These are phyloP conservation scores for Stigmatopora argus DNA, from an alignment of 2,113 vertebrate genomes.

Conservation along the genomic window DNA sequence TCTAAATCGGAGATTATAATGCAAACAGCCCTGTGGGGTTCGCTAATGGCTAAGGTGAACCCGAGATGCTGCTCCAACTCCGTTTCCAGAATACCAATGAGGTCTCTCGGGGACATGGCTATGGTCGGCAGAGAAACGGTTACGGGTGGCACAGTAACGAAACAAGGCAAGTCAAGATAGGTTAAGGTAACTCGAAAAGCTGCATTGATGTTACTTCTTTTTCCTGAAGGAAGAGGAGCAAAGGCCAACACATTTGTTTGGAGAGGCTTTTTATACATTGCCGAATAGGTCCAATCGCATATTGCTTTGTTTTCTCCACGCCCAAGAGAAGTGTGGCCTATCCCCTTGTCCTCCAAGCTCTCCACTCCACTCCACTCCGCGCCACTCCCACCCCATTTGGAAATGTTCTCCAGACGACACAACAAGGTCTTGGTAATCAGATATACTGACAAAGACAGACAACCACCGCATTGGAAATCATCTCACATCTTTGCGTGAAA, in stretches of 20 bases:
- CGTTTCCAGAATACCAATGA: slow-evolving; percentile 67
- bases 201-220: slow-evolving; percentile 39
- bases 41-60: slow-evolving; percentile 71
- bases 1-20: slow-evolving; percentile 70
- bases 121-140: slow-evolving; percentile 47
- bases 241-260: slow-evolving; percentile 39
- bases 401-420: slow-evolving; percentile 42
- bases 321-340: slow-evolving; percentile 32
- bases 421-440: slow-evolving; percentile 51
- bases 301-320: slow-evolving; percentile 50
- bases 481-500: slow-evolving; percentile 56
- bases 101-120: slow-evolving; percentile 58
- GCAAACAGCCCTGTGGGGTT: slow-evolving; percentile 63
- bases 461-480: slow-evolving; percentile 51
- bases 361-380: slow-evolving; percentile 16
- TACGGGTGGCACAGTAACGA: slow-evolving; percentile 50
- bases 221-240: slow-evolving; percentile 43
- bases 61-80: slow-evolving; percentile 53
- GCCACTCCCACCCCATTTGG: slow-evolving; percentile 31
- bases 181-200: slow-evolving; percentile 31
- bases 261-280: slow-evolving; percentile 56
- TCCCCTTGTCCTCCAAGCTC: slow-evolving; percentile 21
- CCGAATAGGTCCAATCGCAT: slow-evolving; percentile 28
- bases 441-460: slow-evolving; percentile 38
- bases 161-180: slow-evolving; percentile 29